A percentile compares a stretch with the other conserved stretches of the same genome.
These are phyloP conservation scores for Melanostoma scalare DNA, from an alignment of 2,888 invertebrate genomes.

Conservation along the genomic window DNA sequence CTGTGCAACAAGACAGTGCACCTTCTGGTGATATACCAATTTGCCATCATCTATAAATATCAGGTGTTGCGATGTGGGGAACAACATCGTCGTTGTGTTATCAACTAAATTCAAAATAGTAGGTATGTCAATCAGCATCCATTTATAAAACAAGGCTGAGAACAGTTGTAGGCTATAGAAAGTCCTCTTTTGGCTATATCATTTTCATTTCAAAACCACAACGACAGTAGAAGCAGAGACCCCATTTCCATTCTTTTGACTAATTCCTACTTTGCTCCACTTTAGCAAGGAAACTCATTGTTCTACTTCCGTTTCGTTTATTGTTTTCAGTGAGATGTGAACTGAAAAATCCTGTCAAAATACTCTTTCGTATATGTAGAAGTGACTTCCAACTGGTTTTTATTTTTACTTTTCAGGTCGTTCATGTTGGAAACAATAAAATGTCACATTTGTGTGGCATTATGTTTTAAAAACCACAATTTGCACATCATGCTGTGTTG, in stretches of 20 bases:
- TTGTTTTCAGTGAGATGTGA: neutral
- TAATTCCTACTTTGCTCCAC: conserved; percentile 56
- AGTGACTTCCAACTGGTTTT: conserved; percentile 27
- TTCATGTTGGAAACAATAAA: conserved; percentile 57
- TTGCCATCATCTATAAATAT: conserved; percentile 1
- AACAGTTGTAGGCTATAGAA: conserved; percentile 43
- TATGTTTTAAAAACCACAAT: conserved; percentile 31
- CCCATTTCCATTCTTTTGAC: conserved; percentile 47
- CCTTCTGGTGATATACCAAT: conserved; percentile 54
- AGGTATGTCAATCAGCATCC: conserved; percentile 42
- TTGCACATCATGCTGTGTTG: conserved; percentile 28
- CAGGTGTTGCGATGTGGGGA: conserved; percentile 45
- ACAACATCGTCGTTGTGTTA: conserved; percentile 41
- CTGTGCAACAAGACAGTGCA: conserved; percentile 47
- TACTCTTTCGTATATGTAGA: conserved; percentile 25
- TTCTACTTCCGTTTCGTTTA: conserved; percentile 59
- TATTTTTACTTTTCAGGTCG: conserved; percentile 46
- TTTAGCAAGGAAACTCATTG: conserved; percentile 63
- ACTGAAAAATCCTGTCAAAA: conserved; percentile 64
- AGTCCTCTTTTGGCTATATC: conserved; percentile 22
- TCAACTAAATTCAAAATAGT: conserved; percentile 32
- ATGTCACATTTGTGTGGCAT: conserved; percentile 29
- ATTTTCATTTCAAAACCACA: conserved; percentile 22
- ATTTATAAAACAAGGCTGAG: conserved; percentile 32
- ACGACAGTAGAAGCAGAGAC: conserved; percentile 27